These are phyloP conservation scores for Pollimyrus isidori DNA, from an alignment of 2,113 vertebrate species.

Conservation along the genomic window DNA sequence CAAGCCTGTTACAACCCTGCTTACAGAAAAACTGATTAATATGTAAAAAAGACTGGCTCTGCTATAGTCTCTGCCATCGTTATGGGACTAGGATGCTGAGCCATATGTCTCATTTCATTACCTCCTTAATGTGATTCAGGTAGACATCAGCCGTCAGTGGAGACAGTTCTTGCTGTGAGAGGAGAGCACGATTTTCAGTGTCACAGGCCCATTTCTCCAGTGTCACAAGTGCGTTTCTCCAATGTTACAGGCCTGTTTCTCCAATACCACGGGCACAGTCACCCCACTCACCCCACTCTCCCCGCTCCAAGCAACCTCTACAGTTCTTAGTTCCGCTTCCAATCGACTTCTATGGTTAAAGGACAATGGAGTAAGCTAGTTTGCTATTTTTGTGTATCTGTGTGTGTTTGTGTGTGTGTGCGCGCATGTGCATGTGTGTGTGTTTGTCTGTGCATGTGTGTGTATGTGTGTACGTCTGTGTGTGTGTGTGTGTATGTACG, in stretches of 20 bases:
- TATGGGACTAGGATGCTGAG: not conserved
- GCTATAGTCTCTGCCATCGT: not conserved
- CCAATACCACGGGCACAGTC: not conserved
- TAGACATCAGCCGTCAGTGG: not conserved
- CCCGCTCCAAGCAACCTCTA: not conserved
- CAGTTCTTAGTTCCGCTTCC: not conserved
- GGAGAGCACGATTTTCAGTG: not conserved
- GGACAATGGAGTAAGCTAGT: not conserved
- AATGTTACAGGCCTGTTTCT: not conserved
- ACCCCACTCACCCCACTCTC: not conserved
- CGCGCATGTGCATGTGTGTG: not conserved
- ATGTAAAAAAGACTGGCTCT: not conserved
- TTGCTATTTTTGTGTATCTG: not conserved
- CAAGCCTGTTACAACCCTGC: not conserved
- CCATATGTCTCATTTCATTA: not conserved
- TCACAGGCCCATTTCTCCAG: not conserved
- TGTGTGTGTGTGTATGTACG: too few species aligned
- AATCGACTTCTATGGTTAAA: not conserved
- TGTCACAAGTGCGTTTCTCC: not conserved
- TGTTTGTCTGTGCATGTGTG: too few species aligned
- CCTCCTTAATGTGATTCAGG: not conserved
- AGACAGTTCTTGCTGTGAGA: not conserved
- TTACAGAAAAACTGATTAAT: not conserved
- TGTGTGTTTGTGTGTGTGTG: too few species aligned
- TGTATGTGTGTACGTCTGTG: too few species aligned